A percentile compares a stretch with the other conserved stretches of the same genome.
Conservation (phyloP, 2,888 invertebrate genomes). For the Lissonota sp. region DNA sequence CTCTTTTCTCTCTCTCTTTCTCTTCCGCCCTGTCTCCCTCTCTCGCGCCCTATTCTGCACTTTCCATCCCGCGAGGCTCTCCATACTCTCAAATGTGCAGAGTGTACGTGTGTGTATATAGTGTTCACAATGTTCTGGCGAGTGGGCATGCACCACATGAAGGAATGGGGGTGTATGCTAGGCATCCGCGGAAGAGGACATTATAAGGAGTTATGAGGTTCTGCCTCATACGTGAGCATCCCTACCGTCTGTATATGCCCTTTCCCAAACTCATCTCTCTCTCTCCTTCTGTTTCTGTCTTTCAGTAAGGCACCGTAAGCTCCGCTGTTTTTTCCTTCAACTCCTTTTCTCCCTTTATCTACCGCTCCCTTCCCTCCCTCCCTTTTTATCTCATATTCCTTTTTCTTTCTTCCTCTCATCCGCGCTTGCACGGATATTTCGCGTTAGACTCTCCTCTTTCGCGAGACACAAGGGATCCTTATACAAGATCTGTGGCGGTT, state of each 20-base stretch:
- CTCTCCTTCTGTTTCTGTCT: conserved; percentile 38
- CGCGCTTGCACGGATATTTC: conserved; percentile 53
- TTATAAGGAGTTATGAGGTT: conserved; percentile 83
- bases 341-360: conserved; percentile 53
- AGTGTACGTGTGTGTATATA: conserved; percentile 39
- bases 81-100: background rate
- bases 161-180: conserved; percentile 81
- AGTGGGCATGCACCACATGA: conserved; percentile 73
- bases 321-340: conserved; percentile 46
- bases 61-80: conserved; percentile 15
- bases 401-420: conserved; percentile 37
- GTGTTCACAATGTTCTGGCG: conserved; percentile 75
- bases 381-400: conserved; percentile 27
- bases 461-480: conserved; percentile 74
- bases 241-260: conserved; percentile 69
- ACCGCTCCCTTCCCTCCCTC: conserved; percentile 50
- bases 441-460: conserved; percentile 44
- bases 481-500: conserved; percentile 82
- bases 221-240: conserved; percentile 82
- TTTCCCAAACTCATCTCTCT: conserved; percentile 66
- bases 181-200: conserved; percentile 83
- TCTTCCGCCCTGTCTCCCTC: conserved; percentile 28
- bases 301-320: conserved; percentile 51
- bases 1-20: conserved; percentile 33
- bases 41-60: conserved; percentile 23